Percentiles rank a stretch among this genome's conserved stretches.
These are phyloP conservation scores for Electrona antarctica DNA, from an alignment of 2,113 vertebrate genomes.

Conservation along the genomic window DNA sequence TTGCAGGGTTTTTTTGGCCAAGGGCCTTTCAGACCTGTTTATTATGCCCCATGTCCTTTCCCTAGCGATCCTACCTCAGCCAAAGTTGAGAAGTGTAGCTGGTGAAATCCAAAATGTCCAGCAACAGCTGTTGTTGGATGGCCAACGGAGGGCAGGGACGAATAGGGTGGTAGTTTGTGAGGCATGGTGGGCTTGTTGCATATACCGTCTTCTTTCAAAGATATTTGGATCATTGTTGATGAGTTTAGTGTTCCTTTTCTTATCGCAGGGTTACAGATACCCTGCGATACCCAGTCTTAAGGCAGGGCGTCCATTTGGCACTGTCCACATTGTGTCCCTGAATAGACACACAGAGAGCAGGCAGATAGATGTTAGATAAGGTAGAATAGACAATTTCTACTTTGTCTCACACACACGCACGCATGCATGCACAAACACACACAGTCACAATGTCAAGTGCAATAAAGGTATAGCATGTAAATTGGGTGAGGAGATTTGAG, in stretches of 20 bases:
- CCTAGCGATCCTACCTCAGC: conserved; percentile 37
- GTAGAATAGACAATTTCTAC: conserved; percentile 11
- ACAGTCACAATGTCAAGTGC: conserved; percentile 9
- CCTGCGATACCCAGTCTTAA: conserved; percentile 33
- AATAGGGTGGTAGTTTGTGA: conserved; percentile 35
- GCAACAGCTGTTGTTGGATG: conserved; percentile 65
- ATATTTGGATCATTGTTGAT: conserved; percentile 61
- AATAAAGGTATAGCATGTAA: conserved; percentile 29
- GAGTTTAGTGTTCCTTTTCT: conserved; percentile 47
- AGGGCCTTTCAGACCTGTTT: conserved; percentile 52
- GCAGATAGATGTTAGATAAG: conserved; percentile 45
- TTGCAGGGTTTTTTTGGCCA: conserved; percentile 37
- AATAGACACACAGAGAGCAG: conserved; percentile 13
- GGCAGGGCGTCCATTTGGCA: conserved; percentile 26
- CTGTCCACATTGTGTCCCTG: conserved; percentile 9
- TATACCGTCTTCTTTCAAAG: conserved; percentile 56
- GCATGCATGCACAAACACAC: conserved; percentile 24
- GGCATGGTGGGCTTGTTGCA: conserved; percentile 23
- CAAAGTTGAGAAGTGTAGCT: conserved; percentile 54
- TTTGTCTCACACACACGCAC: too few relatives aligned
- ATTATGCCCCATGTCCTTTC: conserved; percentile 59
- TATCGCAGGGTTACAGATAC: conserved; percentile 47
- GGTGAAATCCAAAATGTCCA: conserved; percentile 62
- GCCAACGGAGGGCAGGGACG: conserved; percentile 37
- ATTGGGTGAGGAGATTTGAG: conserved; percentile 18